A percentile compares a stretch with the other conserved stretches of the same genome.
Conservation (phyloP, 1,140 invertebrate species). For the Geopemphigus sp. region DNA sequence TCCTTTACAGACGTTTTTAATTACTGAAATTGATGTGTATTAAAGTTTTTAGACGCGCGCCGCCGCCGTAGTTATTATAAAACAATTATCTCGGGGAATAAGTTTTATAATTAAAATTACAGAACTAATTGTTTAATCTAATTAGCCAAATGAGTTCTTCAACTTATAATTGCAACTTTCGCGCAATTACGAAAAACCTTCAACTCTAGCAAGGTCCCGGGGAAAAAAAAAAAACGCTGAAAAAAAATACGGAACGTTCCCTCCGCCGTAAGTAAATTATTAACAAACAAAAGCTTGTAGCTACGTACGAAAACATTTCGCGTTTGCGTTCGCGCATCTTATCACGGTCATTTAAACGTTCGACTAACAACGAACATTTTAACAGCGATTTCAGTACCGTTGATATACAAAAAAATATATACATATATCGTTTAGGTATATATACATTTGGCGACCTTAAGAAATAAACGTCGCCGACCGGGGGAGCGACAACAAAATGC, state of each 20-base stretch:
- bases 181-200: neutral
- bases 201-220: neutral
- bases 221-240: too few species aligned
- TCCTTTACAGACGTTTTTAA: neutral
- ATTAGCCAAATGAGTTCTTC: neutral
- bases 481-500: neutral
- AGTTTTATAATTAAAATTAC: slow-evolving; percentile 2
- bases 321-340: too few species aligned
- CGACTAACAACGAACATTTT: too few species aligned
- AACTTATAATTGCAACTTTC: neutral
- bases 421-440: neutral
- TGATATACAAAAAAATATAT: too few species aligned
- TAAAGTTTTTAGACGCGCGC: neutral
- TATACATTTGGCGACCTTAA: neutral
- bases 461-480: neutral
- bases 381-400: too few species aligned
- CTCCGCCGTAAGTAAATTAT: too few species aligned
- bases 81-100: neutral
- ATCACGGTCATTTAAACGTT: too few species aligned
- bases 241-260: too few species aligned
- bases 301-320: too few species aligned
- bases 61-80: neutral
- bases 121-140: neutral
- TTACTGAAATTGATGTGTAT: neutral
- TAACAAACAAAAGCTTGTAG: too few species aligned